Evolutionary conservation across 2,888 invertebrate species (phyloP), one percentile per base, ranked within the genome.

Genomic region (Eilema sororculum): DNA sequence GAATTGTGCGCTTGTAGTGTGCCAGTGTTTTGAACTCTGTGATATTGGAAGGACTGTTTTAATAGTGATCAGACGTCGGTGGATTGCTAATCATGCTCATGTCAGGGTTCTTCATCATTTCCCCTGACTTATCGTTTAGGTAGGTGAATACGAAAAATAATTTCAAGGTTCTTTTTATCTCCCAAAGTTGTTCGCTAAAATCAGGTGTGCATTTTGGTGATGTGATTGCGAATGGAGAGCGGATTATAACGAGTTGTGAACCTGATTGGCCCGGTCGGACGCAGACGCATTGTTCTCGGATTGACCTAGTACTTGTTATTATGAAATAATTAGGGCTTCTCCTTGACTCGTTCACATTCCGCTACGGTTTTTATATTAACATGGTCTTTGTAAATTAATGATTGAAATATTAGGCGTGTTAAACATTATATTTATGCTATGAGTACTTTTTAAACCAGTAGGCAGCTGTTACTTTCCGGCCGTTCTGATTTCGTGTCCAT

Each of bases 31-130:
- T 91, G 91, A 92, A 93, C 92, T 93, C 89, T 89, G 91, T 93
- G 90, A 89, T 89, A 89, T 91, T 92, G 87, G 84, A 86, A 82
- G 85, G 84, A 87, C 82, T 79, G 83, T 87, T 87, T 87, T 83
- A 84, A 84, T 80, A 81, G 81, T 86, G 84, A 84, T 84, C 85
- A 84, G 84, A 81, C 82, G 83, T 83, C n/a, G n/a, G n/a, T 52
- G 52, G 52, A 52, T n/a, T 52, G 69, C 71, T 76, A 79, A 90
- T 77, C 80, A 94, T 95, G 95, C 90, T 91, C 84, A 93, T 95
- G 93, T 94, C 95, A 86, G 94, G 95, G 90, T 92, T 93, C 87
- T 90, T 94, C 86, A 92, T 95, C 86, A 89, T 95, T 85, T 91
- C 94, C 75, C 87, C 93, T 76, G 94, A 95, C 84, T 89, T 95